Evolutionary conservation across 2,888 invertebrate genomes (phyloP), one percentile per base, ranked within the genome.

Genomic region (Leptopilina syphax): DNA sequence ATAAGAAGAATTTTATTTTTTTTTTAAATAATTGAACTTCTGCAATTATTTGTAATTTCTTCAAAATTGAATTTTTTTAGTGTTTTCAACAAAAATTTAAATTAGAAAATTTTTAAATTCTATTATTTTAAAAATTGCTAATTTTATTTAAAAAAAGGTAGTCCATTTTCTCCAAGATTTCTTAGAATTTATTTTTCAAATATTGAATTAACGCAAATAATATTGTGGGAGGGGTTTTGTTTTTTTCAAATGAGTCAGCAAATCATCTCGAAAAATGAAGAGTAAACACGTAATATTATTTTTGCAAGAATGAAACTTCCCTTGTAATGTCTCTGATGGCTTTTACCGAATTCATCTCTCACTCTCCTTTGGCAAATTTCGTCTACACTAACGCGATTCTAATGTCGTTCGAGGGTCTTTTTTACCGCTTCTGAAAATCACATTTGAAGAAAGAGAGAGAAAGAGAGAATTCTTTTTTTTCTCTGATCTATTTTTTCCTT

Each of bases 331-430:
- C 34, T 34, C 34, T 34, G 34, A 34, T 13, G 12, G 57, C 73
- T 73, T 73, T 57, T 57, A 57, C 41, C 34, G 34, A 73, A 73
- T 34, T 73, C 34, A 34, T 34, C 34, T 34, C 34, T 34, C 34
- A 34, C 34, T 24, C 63, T 63, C 24, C 6, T 63, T 24, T 9
- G 63, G 18, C 24, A 63, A 63, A 63, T 63, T 50, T 63, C 24
- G 57, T n/a, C 34, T 57, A 5, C 34, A 73, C 73, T 73, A 73
- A 73, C 57, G 73, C 57, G 73, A 73, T 73, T 73, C 73, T 73
- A 73, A 73, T 73, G 57, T 73, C 73, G 73, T 73, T 57, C 73
- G 57, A 73, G 73, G 73, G 73, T 57, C 73, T 73, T 34, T 34
- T 34, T 34, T 34, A 8, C 5, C 34, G 57, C 54, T 73, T 73